Evolutionary conservation across 35 echinoderm and acorn worm species (phyloP).

Genomic region (Chiridota heheva): DNA sequence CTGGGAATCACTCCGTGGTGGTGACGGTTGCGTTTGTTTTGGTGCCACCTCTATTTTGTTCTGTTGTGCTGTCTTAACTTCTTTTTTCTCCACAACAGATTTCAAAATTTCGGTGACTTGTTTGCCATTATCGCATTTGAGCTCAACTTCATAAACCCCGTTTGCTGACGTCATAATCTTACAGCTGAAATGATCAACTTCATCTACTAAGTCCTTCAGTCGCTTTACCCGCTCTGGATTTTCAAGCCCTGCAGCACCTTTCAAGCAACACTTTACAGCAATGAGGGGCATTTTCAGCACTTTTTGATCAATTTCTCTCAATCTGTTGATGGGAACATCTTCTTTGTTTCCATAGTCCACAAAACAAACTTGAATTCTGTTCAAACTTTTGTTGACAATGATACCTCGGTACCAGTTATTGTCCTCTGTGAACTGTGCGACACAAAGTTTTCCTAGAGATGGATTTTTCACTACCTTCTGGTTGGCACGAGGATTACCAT

Average conservation of each 20-base stretch:
- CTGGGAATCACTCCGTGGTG: slow-evolving; percentile 31
- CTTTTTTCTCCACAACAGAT: slow-evolving; percentile 11
- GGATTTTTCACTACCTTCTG: slow-evolving; percentile 21
- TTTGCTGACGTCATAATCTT: slow-evolving; percentile 23
- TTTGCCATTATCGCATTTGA: slow-evolving; percentile 47
- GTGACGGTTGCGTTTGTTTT: neutral
- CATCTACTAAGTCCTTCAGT: slow-evolving; percentile 49
- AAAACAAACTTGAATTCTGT: slow-evolving; percentile 44
- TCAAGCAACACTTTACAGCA: slow-evolving; percentile 75
- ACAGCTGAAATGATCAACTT: slow-evolving; percentile 59
- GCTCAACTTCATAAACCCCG: slow-evolving; percentile 74
- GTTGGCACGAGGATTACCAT: neutral
- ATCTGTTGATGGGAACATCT: slow-evolving; percentile 24
- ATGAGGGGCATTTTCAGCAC: slow-evolving; percentile 70
- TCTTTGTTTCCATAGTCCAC: slow-evolving; percentile 87
- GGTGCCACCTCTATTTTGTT: too few relatives aligned
- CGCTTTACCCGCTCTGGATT: slow-evolving; percentile 20
- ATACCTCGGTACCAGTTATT: slow-evolving; percentile 76
- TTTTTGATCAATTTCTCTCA: slow-evolving; percentile 58
- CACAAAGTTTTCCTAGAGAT: slow-evolving; percentile 57
- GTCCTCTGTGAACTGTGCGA: slow-evolving; percentile 75
- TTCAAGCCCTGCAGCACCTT: slow-evolving; percentile 44
- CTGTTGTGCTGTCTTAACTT: neutral
- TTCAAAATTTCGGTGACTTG: slow-evolving; percentile 18
- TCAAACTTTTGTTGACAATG: slow-evolving; percentile 44